phyloP scores from a whole-genome alignment of 2,113 vertebrate species.

The Chloebia gouldiae region DNA sequence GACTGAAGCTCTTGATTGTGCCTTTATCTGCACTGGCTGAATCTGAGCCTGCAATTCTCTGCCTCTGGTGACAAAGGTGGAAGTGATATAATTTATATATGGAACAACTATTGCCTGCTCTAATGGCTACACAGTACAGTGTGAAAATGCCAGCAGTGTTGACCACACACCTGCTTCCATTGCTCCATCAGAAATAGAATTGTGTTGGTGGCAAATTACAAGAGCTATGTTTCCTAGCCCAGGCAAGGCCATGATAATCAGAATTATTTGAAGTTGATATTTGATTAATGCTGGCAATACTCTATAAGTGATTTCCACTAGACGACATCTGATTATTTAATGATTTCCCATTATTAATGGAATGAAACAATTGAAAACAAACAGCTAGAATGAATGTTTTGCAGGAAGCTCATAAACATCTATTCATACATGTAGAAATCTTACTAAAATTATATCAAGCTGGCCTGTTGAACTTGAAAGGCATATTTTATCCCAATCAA shows the following conservation, averaged over 20 bases:
- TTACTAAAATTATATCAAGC: conserved; percentile 64
- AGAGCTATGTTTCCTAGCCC: not conserved
- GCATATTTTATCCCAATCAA: conserved; percentile 78
- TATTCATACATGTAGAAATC: conserved; percentile 36
- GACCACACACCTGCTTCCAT: not conserved
- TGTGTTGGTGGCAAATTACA: not conserved
- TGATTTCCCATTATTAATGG: conserved; percentile 72
- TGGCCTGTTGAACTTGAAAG: conserved; percentile 67
- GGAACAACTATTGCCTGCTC: not conserved
- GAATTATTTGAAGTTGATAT: conserved; percentile 29
- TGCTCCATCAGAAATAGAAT: not conserved
- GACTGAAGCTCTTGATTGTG: not conserved
- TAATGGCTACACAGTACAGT: not conserved
- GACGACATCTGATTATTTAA: conserved; percentile 65
- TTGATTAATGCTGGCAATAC: conserved; percentile 50
- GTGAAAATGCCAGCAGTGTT: not conserved
- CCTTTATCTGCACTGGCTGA: not conserved
- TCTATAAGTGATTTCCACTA: conserved; percentile 58
- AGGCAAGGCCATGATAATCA: not conserved
- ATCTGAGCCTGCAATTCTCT: not conserved
- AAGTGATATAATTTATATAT: not conserved
- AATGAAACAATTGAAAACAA: conserved; percentile 70
- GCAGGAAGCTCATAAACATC: conserved; percentile 35
- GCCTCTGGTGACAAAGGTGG: not conserved
- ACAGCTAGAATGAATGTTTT: conserved; percentile 53